Evolutionary conservation across 2,888 invertebrate genomes (phyloP), one percentile per base, ranked within the genome.

Genomic region (Ochropacha duplaris): DNA sequence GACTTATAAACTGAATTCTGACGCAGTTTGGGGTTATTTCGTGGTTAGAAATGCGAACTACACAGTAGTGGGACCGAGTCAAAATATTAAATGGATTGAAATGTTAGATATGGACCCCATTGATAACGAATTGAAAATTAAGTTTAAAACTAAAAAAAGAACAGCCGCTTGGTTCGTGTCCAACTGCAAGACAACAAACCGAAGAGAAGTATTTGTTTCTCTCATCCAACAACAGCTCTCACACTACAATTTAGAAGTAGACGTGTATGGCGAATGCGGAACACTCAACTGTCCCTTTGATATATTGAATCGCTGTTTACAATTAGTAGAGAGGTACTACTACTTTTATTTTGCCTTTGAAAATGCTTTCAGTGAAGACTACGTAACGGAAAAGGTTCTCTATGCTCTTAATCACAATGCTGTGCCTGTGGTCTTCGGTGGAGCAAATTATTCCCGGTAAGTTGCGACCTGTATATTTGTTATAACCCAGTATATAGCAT

Each of bases 401-500:
- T 68, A 84, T 60, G 84, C 93, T 36, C 78, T 93, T n/a, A 92
- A 94, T 66, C 93, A 94, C 74, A 88, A 94, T 72, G 90, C 95
- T 1, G 88, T 96, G 14, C 96, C 96, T 0, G 92, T 96, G 5
- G 95, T 95, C 4, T 95, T 94, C 84, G 95, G 96, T 1, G 94
- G 94, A 50, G 94, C 94, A 54, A 94, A 96, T 81, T 96, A 96
- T 79, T 83, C 81, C 36, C 88, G 87, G 90, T 86, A 64, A 67
- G 54, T 58, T 58, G 12, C 22, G 12, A 4, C n/a, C 34, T 44
- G n/a, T 49, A 14, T 6, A 36, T 31, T 28, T 11, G 3, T 26
- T n/a, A 55, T 54, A 24, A n/a, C n/a, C n/a, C n/a, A n/a, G n/a
- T n/a, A n/a, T n/a, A n/a, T n/a, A n/a, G n/a, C n/a, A n/a, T n/a